Evolutionary conservation across 1,140 invertebrate species (phyloP).

Genomic region (Bombus waltoni): DNA sequence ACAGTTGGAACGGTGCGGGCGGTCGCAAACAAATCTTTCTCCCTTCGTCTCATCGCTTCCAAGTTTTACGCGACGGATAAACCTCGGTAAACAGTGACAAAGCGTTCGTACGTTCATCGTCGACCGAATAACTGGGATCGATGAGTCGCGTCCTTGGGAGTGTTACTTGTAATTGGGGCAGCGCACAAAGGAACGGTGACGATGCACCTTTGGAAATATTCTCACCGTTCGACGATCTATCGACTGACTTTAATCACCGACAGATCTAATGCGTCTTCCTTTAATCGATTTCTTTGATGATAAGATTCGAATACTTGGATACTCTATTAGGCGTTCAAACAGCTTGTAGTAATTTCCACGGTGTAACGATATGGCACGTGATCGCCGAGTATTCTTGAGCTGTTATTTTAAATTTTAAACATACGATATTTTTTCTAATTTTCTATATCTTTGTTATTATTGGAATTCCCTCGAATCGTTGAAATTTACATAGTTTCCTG

Average conservation of each 20-base stretch:
- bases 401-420: neutral
- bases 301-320: neutral
- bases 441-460: neutral
- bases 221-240: neutral
- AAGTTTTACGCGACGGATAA: constrained; percentile 31
- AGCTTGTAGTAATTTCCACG: neutral
- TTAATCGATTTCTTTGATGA: neutral
- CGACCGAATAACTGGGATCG: constrained; percentile 14
- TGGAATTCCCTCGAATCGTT: too few species aligned
- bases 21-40: constrained; percentile 71
- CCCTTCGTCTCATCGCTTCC: constrained; percentile 8
- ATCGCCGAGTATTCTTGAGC: neutral
- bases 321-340: neutral
- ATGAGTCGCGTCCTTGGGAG: neutral
- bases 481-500: too few species aligned
- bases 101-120: constrained; percentile 11
- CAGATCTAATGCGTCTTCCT: neutral
- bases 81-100: constrained; percentile 68
- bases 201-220: constrained; percentile 3
- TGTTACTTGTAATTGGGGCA: constrained; percentile 32
- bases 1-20: constrained; percentile 67
- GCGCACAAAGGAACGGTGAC: constrained; percentile 19
- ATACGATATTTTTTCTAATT: neutral
- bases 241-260: neutral
- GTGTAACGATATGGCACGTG: too few species aligned